Base-by-base conservation (phyloP, 1,140 invertebrate genomes). In the Sogatella furcifera region DNA sequence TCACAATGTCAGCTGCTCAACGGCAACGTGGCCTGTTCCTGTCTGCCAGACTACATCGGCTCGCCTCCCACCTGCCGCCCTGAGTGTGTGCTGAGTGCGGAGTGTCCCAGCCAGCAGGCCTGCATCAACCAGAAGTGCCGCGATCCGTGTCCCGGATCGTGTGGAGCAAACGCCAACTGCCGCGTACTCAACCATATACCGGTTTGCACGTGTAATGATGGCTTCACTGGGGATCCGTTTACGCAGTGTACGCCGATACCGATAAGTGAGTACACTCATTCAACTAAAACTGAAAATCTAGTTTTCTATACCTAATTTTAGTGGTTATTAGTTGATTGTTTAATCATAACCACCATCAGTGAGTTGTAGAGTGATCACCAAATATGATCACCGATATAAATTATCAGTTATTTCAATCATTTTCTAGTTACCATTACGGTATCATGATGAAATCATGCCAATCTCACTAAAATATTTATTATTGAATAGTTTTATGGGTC, bases 171-270 rank as follows among this genome's bases (percentile, higher is more conserved):
- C 63, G 75, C 80, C 0, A 68, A 76, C 52, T 82, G 80, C 64
- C 70, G 71, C 59, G 68, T 75, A 53, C 55, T 76, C 62, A 75
- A 75, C 64, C 80, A 82, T 64, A 72, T 75, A 49, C 73, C 78
- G 0, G 69, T 74, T 34, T 80, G 79, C 61, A 67, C 69, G 19
- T 80, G 78, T 62, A 67, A 69, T 28, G 31, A 66, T 6, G 71
- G 71, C 21, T 73, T 74, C 53, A 78, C 75, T 34, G 81, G 81
- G 55, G 79, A 83, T 75, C 77, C 78, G 52, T 78, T 78, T 60
- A 73, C 69, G 22, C 62, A 67, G 21, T 79, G 79, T 62, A 62
- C 64, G 52, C 65, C 69, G 11, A 69, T 72, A 55, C 71, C 73
- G 70, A 76, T 78, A 70, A 75, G 76, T 71, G 62, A 63, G 67